These are phyloP conservation scores for Tachina grossa DNA, from an alignment of 2,888 invertebrate genomes.

Conservation along the genomic window DNA sequence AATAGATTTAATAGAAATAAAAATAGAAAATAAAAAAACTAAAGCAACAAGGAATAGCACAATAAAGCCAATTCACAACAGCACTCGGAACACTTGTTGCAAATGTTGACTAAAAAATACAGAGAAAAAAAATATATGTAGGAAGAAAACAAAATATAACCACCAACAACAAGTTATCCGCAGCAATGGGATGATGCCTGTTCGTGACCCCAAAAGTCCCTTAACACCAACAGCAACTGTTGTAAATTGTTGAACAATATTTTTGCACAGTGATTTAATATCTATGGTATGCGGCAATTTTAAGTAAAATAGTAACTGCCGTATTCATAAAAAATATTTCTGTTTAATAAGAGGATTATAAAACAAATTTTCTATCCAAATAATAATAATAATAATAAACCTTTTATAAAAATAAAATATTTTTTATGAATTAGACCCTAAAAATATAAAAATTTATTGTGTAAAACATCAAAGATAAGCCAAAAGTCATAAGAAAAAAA, in stretches of 20 bases:
- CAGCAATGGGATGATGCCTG: slow-evolving; percentile 58
- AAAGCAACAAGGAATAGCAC: slow-evolving; percentile 23
- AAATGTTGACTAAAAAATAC: slow-evolving; percentile 3
- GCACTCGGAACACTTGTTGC: slow-evolving; percentile 61
- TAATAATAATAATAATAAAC: no score
- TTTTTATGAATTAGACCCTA: no score
- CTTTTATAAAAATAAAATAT: no score
- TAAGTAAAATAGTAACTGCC: background rate
- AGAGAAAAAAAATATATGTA: background rate
- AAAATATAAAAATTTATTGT: background rate
- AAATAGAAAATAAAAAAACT: slow-evolving; percentile 2
- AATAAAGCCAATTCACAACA: slow-evolving; percentile 38
- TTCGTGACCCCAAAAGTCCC: slow-evolving; percentile 58
- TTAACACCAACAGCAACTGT: slow-evolving; percentile 33
- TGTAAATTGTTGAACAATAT: slow-evolving; percentile 13
- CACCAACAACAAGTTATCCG: slow-evolving; percentile 47
- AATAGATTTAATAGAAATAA: slow-evolving; percentile 51
- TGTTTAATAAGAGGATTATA: no score
- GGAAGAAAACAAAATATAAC: slow-evolving; percentile 29
- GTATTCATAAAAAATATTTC: no score
- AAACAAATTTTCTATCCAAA: no score
- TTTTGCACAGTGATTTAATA: slow-evolving; percentile 5
- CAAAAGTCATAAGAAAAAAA: no score
- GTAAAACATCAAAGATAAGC: no score
- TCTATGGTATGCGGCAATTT: background rate